Evolutionary conservation across 1,140 invertebrate species (phyloP), one percentile per base, ranked within the genome.

Genomic region (Vollenhovia emeryi): DNA sequence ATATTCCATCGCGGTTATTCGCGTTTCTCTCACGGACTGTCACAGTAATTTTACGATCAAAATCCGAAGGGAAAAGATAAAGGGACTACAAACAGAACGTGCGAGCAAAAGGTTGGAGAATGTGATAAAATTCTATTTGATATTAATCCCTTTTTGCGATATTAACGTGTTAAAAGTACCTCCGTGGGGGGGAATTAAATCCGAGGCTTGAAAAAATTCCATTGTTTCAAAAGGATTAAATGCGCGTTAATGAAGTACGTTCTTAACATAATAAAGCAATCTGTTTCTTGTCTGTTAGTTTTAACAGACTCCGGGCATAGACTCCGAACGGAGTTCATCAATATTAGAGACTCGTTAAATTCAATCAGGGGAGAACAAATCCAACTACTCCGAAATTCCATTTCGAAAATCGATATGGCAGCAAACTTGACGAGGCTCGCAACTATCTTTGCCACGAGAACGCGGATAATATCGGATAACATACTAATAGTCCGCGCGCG

Each of bases 401-500:
- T 79, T 79, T 79, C n/a, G 43, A 52, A 78, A 40, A 68, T 79
- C 75, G 43, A 79, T 62, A 62, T 18, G 18, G 18, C 74, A 60
- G 75, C 75, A 78, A 50, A 45, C 36, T 71, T 68, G 62, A 82
- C 48, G 18, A 24, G 66, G 24, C 50, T 21, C 18, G 36, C 50
- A 30, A 79, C 43, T 40, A 68, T 66, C 30, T 57, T 43, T 27
- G 48, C 36, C 40, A 30, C 27, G 33, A 27, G 36, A 73, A 33
- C 50, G 50, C 5, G 78, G 27, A 80, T 73, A 71, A 71, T 57
- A 73, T 82, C 33, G 50, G 50, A 43, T 80, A 78, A 82, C 78
- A 30, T 57, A 57, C 66, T 69, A 50, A 71, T 80, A 80, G 36
- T 24, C 9, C 33, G 62, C 30, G 40, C 59, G 60, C 40, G 73